Percentiles rank a stretch among this genome's conserved stretches.
These are phyloP conservation scores for Corvus hawaiiensis DNA, from an alignment of 2,113 vertebrate species.

Conservation along the genomic window DNA sequence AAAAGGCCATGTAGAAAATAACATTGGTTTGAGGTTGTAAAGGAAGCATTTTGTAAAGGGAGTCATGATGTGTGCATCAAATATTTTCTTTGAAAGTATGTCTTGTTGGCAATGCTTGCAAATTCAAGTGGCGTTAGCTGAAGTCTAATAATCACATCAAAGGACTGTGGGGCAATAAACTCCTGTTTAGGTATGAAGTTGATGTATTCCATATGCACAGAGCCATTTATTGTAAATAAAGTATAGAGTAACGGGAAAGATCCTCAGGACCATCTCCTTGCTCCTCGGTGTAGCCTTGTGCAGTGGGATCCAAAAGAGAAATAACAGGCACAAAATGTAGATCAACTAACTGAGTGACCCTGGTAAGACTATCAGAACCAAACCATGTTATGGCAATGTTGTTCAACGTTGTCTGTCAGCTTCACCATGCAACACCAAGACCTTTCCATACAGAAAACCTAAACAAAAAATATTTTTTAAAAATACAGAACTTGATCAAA, in stretches of 20 bases:
- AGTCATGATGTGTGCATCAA: neutral
- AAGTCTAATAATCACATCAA: neutral
- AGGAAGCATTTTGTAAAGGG: neutral
- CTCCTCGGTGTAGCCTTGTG: neutral
- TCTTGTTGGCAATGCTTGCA: neutral
- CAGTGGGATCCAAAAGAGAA: neutral
- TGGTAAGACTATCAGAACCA: neutral
- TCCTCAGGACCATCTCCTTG: neutral
- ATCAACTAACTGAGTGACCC: neutral
- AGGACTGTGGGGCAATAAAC: neutral
- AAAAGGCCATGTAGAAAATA: neutral
- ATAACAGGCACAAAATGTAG: neutral
- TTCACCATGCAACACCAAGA: neutral
- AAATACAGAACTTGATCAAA: neutral
- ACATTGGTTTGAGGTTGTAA: neutral
- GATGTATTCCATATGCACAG: neutral
- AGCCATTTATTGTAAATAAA: neutral
- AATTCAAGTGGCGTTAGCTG: neutral
- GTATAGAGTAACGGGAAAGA: neutral
- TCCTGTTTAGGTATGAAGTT: neutral
- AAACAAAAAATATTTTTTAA: neutral
- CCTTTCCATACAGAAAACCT: neutral
- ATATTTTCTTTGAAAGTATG: neutral
- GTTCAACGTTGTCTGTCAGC: neutral
- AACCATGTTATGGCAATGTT: neutral